Evolutionary conservation across 2,797 vertebrate genomes (phyloP), one percentile per base, ranked within the genome.

Genomic region (Anguilla megastoma): DNA sequence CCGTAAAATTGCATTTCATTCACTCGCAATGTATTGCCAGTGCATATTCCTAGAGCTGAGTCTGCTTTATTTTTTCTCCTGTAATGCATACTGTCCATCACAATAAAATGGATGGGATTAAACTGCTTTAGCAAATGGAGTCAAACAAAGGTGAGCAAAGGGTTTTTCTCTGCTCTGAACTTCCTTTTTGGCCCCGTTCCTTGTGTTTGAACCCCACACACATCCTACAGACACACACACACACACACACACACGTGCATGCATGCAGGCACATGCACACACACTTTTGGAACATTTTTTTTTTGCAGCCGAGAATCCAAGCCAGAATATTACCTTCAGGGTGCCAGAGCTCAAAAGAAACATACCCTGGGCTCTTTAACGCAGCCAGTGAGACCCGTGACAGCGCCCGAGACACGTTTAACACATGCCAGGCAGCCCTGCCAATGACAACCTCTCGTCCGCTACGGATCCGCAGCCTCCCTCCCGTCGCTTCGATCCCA

Each of bases 131-230:
- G 33, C 16, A 5, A 79, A 79, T 79, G 33, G 74, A 79, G 14
- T 41, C 36, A 41, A 74, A 74, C 12, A 14, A 33, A 74, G 30
- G 30, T 74, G 69, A 74, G 69, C 69, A 74, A 74, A 74, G 8
- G 69, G 69, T 74, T 74, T 33, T 33, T 74, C 69, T 30, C 69
- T 36, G 86, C 85, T 86, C 86, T 87, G 87, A 88, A 56, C 33
- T 54, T 85, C 80, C 87, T 86, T 88, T 90, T 85, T 52, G 71
- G 84, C 63, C 79, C 88, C 50, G 89, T 86, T 88, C 86, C 66
- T 87, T 87, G 84, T 71, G 24, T 76, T 52, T 84, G 85, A 88
- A 86, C 33, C 27, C 63, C 45, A 50, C 5, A 86, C n/a, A 30
- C 66, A 50, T 50, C 36, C 16, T 48, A 5, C 41, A 71, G 8